Evolutionary conservation across 2,888 invertebrate genomes (phyloP).

Genomic region (Cyaniris semiargus): DNA sequence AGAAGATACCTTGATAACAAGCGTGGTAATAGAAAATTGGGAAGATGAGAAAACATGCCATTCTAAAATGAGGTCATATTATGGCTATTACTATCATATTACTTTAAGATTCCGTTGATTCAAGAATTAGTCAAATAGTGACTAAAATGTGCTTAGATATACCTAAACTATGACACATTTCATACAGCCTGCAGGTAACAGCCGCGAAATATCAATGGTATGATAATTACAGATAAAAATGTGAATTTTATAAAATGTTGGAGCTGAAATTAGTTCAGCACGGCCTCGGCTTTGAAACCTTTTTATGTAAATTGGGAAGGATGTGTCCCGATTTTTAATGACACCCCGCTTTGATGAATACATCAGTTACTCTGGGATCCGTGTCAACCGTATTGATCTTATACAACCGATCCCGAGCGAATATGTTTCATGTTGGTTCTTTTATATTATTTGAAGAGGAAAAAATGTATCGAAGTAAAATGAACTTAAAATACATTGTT

Average conservation of each 20-base stretch:
- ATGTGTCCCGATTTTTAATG: conserved; percentile 75
- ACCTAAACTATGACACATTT: neutral
- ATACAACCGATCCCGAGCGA: neutral
- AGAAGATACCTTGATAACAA: too few species aligned
- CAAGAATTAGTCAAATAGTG: too few species aligned
- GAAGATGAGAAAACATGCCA: neutral
- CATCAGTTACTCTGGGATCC: conserved; percentile 34
- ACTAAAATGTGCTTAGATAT: too few species aligned
- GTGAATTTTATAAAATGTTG: conserved; percentile 18
- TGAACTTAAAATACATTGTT: too few species aligned
- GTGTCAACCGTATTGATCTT: conserved; percentile 21
- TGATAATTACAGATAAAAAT: neutral
- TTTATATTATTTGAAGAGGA: neutral
- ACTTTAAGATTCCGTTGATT: too few species aligned
- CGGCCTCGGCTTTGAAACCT: conserved; percentile 55
- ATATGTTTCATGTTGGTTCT: neutral
- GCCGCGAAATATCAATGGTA: conserved; percentile 2
- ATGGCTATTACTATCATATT: too few species aligned
- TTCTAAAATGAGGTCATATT: neutral
- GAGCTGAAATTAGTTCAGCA: conserved; percentile 30
- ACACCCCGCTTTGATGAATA: conserved; percentile 72
- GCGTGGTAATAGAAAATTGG: neutral
- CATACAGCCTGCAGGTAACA: neutral
- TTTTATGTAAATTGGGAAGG: conserved; percentile 76
- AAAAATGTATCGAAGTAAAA: neutral